A percentile compares a stretch with the other conserved stretches of the same genome.
Conservation (phyloP, 2,797 vertebrate genomes). For the Mus caroli region DNA sequence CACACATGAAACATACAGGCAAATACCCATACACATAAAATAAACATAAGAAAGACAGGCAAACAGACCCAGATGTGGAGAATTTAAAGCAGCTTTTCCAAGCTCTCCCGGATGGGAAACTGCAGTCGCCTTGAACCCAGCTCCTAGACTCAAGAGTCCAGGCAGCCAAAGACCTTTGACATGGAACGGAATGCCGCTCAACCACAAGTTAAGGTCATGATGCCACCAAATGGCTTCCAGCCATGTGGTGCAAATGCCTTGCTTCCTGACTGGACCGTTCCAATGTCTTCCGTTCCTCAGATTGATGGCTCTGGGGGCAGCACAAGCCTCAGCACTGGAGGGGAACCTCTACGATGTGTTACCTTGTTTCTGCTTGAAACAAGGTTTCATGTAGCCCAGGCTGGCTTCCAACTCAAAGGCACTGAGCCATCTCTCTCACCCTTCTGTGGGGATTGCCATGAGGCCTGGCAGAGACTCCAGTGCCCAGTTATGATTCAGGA, state of each 20-base stretch:
- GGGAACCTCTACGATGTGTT: neutral
- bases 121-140: neutral
- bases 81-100: neutral
- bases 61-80: neutral
- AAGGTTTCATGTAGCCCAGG: neutral
- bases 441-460: neutral
- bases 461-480: neutral
- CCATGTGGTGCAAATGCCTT: accelerated
- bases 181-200: neutral
- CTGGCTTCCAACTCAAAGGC: neutral
- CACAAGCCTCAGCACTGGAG: neutral
- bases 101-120: neutral
- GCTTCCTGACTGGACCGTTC: neutral
- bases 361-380: neutral
- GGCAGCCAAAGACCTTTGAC: neutral
- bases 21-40: neutral
- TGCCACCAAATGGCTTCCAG: neutral
- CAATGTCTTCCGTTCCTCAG: neutral
- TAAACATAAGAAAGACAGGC: neutral
- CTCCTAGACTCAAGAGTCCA: neutral
- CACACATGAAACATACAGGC: neutral
- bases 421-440: neutral
- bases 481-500: neutral
- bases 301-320: accelerated
- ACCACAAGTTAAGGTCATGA: neutral